phyloP scores from a whole-genome alignment of 1,140 invertebrate species.

The Stegodyphus dumicola region DNA sequence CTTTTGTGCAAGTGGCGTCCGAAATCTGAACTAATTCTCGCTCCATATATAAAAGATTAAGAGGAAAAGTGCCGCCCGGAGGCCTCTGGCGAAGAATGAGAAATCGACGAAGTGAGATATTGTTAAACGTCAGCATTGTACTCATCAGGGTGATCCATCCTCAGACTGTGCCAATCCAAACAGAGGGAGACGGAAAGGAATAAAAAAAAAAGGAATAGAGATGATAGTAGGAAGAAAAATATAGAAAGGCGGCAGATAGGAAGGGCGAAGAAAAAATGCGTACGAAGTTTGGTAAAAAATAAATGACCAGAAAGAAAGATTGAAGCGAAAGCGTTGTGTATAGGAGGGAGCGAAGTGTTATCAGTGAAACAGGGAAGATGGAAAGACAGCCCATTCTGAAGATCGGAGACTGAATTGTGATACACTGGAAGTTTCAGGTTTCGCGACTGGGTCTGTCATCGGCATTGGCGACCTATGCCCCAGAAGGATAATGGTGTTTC shows the following conservation, averaged over 20 bases:
- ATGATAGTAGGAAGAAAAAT: slow-evolving; percentile 1
- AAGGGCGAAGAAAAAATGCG: not conserved
- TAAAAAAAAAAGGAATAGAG: not conserved
- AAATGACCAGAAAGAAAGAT: slow-evolving; percentile 48
- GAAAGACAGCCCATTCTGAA: not conserved
- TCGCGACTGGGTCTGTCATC: slow-evolving; percentile 19
- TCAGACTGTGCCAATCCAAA: slow-evolving; percentile 11
- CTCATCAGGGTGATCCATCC: slow-evolving; percentile 26
- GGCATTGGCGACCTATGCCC: slow-evolving; percentile 7
- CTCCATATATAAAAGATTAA: not conserved
- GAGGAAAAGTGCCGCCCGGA: not conserved
- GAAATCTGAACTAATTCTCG: not conserved
- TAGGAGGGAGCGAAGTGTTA: slow-evolving; percentile 23
- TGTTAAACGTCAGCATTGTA: slow-evolving; percentile 36
- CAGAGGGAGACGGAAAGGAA: slow-evolving; percentile 13
- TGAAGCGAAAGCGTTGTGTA: not conserved
- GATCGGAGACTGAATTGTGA: not conserved
- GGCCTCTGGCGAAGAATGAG: not conserved
- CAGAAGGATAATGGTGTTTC: slow-evolving; percentile 16
- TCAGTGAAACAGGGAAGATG: slow-evolving; percentile 27
- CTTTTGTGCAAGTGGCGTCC: not conserved
- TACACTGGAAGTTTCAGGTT: slow-evolving; percentile 5
- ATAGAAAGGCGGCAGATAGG: slow-evolving; percentile 15
- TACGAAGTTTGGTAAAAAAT: slow-evolving; percentile 35
- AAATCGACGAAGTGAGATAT: slow-evolving; percentile 20